A percentile compares a stretch with the other conserved stretches of the same genome.
Conservation (phyloP, 2,888 invertebrate species). For the Drosophila affinis region DNA sequence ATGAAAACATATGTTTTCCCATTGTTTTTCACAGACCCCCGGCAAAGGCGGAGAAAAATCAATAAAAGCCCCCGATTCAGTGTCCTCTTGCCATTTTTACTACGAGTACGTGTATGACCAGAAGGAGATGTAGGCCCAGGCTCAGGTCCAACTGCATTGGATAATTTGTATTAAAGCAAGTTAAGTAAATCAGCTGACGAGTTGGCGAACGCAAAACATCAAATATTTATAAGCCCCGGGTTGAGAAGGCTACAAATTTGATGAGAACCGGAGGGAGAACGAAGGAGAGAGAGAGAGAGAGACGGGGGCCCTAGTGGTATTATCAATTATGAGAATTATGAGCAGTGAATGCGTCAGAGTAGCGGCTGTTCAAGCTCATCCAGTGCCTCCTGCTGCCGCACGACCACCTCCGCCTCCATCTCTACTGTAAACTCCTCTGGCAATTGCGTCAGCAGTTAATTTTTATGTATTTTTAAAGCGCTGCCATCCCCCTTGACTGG, state of each 20-base stretch:
- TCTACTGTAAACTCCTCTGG: conserved; percentile 18
- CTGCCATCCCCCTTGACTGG: conserved; percentile 33
- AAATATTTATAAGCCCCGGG: conserved; percentile 64
- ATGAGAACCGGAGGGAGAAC: conserved; percentile 34
- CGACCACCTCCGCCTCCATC: background rate
- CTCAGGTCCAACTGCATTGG: conserved; percentile 30
- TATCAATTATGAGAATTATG: conserved; percentile 50
- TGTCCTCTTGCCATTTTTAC: conserved; percentile 48
- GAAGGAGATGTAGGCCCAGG: background rate
- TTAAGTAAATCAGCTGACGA: conserved; percentile 66
- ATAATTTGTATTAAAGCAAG: conserved; percentile 66
- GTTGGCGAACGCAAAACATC: conserved; percentile 46
- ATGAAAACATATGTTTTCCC: conserved; percentile 65
- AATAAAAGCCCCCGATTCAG: conserved; percentile 51
- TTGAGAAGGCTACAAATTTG: conserved; percentile 47
- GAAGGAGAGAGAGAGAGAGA: conserved; percentile 4
- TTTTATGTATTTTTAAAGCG: conserved; percentile 72
- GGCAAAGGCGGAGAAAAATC: conserved; percentile 52
- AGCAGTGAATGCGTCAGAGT: conserved; percentile 54
- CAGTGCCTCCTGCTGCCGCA: conserved; percentile 4
- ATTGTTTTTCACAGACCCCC: conserved; percentile 52
- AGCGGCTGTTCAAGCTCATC: conserved; percentile 29
- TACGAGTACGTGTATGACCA: conserved; percentile 6
- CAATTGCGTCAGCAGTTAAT: conserved; percentile 56
- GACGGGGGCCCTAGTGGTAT: conserved; percentile 33